Base-by-base conservation (phyloP, 2,888 invertebrate species). In the Pristionchus arcanus region DNA sequence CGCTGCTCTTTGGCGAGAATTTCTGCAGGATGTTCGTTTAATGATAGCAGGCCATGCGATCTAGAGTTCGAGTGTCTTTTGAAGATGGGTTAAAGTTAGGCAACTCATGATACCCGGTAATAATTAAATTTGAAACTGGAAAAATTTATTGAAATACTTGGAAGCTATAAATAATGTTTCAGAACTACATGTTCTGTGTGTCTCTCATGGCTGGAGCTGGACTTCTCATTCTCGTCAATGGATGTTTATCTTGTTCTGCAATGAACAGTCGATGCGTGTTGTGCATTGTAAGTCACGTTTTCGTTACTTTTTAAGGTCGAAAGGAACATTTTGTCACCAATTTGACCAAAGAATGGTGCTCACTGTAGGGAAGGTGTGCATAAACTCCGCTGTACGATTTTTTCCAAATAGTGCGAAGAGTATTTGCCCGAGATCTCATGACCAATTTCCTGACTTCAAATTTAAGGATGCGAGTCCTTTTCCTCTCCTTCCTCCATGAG, bases 141-240 rank as follows among this genome's bases (percentile, higher is more conserved):
- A 28, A 25, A 66, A 28, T 28, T 5, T 0, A 66, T 2, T 2
- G 28, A 42, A 34, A 37, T 9, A 77, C 63, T 9, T 71, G 3
- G 19, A 42, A 19, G 11, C 16, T 42, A 11, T 5, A 15, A 49
- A 34, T 71, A 9, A 2, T 13, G 16, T 59, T 88, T 71, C 74
- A 88, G 87, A 88, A 83, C 66, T 89, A 89, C 89, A 89, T 89
- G 89, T 83, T 83, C 83, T 89, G 89, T 42, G 89, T 89, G 28
- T 83, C 89, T 81, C 89, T 89, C n/a, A 89, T 89, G 89, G 89
- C 83, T 7, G 89, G 81, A 34, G 89, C 89, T 1, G 89, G 89
- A 37, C 81, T 89, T 49, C 89, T 89, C 42, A 89, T 89, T 16
- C 89, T 89, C 28, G 83, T 83, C 89, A 89, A 89, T 59, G 89